phyloP scores from a whole-genome alignment of 1,140 invertebrate species.

The Drosophila subpulchrella region DNA sequence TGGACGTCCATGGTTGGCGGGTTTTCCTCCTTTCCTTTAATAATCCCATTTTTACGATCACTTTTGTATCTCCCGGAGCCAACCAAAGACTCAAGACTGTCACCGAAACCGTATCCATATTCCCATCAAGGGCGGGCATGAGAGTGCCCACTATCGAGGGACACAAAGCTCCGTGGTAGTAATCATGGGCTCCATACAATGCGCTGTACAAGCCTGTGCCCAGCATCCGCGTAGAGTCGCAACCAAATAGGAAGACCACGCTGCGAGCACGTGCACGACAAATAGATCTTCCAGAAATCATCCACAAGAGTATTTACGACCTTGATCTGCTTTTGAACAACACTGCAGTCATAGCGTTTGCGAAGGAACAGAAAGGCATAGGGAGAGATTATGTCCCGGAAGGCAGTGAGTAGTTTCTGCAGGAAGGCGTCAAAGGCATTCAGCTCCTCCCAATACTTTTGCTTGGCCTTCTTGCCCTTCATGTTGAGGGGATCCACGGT shows the following conservation, averaged over 20 bases:
- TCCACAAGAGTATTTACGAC: conserved; percentile 49
- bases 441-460: conserved; percentile 73
- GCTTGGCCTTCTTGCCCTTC: conserved; percentile 56
- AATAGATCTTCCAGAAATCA: conserved; percentile 64
- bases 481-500: conserved; percentile 52
- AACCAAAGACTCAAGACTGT: conserved; percentile 70
- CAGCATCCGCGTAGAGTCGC: conserved; percentile 74
- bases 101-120: conserved; percentile 71
- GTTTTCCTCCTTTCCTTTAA: conserved; percentile 37
- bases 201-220: conserved; percentile 73
- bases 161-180: conserved; percentile 78
- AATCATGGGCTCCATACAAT: conserved; percentile 74
- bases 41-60: conserved; percentile 56
- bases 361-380: conserved; percentile 66
- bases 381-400: conserved; percentile 47
- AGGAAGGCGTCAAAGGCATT: conserved; percentile 19
- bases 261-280: conserved; percentile 60
- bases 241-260: conserved; percentile 80
- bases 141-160: conserved; percentile 76
- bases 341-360: conserved; percentile 43
- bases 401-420: conserved; percentile 45
- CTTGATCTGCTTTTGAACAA: conserved; percentile 15
- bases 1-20: conserved; percentile 21
- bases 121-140: conserved; percentile 74
- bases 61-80: conserved; percentile 40